Base-by-base conservation (phyloP, 2,888 invertebrate genomes). In the Pheosia gnoma region DNA sequence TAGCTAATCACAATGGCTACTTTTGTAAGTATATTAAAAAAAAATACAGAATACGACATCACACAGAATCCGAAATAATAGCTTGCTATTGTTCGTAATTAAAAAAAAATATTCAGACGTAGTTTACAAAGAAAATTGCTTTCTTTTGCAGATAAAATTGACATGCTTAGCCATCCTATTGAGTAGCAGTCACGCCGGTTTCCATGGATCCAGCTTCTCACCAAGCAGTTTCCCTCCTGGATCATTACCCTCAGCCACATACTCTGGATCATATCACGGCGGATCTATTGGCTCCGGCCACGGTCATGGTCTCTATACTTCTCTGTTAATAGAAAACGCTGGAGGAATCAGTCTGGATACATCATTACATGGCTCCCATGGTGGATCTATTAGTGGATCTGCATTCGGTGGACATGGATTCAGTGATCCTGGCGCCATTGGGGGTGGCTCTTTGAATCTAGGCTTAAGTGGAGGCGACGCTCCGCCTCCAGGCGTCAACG, bases 1-100 rank as follows among this genome's bases (percentile, higher is more conserved):
- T 93, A 93, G 93, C 93, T 92, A 91, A 84, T 83, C 82, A 81
- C 79, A 68, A 93, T 93, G 93, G 93, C 93, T 90, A 82, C 91
- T 78, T 86, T 87, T 86, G 93, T 93, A 81, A 93, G 93, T 92
- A 84, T 80, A 60, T 6, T 57, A 47, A 65, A 56, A 47, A 63
- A 56, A 64, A 7, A 45, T 9, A 45, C 7, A 45, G 9, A 45
- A 8, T 8, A 11, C 9, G 11, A 57, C 37, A 36, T 54, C 4
- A 53, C 39, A 3, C 3, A 43, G 3, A 9, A 9, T 9, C 43
- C 9, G 5, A 43, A 9, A 4, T 43, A 3, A 43, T 9, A 25
- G n/a, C n/a, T n/a, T n/a, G n/a, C 25, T 25, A 25, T 25, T 2
- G 25, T 9, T 9, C 3, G 9, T 0, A 43, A 43, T 43, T 9